phyloP scores from a whole-genome alignment of 2,797 vertebrate species.

The Telmatherina bonti region DNA sequence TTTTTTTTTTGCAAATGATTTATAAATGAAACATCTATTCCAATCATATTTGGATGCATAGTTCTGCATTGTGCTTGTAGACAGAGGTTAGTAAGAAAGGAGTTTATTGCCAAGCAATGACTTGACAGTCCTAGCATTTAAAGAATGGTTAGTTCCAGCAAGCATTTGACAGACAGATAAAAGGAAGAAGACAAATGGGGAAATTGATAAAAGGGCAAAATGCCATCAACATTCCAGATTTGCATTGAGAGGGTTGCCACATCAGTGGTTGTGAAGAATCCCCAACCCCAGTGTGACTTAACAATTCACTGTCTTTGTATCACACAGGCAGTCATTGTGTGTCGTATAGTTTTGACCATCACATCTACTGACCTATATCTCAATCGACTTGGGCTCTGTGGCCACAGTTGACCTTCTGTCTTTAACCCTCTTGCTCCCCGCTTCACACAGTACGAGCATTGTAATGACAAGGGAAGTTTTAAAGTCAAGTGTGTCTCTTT shows the following conservation, averaged over 20 bases:
- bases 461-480: constrained; percentile 54
- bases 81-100: background rate
- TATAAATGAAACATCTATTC: too few relatives aligned
- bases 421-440: constrained; percentile 50
- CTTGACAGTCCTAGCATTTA: background rate
- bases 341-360: constrained; percentile 34
- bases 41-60: too few relatives aligned
- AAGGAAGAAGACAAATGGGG: constrained; percentile 36
- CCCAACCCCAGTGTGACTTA: constrained; percentile 30
- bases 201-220: constrained; percentile 39
- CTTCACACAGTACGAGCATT: constrained; percentile 71
- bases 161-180: constrained; percentile 27
- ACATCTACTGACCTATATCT: constrained; percentile 62
- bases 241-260: constrained; percentile 44
- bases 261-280: constrained; percentile 61
- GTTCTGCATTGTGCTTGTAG: background rate
- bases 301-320: constrained; percentile 65
- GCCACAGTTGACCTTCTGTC: constrained; percentile 70
- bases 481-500: constrained; percentile 53
- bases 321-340: constrained; percentile 74
- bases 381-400: constrained; percentile 35
- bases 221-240: constrained; percentile 66
- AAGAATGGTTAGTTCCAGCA: background rate
- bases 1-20: too few relatives aligned
- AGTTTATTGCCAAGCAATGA: background rate